Evolutionary conservation across 2,888 invertebrate genomes (phyloP).

Genomic region (Troilus luridus): DNA sequence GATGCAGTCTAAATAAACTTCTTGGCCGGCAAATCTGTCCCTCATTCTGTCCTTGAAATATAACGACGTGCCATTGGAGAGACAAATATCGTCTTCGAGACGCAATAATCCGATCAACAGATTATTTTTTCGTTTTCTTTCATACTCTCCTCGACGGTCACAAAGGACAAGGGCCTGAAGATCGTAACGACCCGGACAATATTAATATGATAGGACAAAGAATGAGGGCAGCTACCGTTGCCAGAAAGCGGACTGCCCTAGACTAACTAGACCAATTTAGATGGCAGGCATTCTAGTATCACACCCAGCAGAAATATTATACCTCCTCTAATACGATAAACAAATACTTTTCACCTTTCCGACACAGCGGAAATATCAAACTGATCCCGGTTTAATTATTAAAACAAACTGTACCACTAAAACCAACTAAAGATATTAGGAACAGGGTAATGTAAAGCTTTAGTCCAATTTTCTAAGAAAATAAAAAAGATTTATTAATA

Average conservation of each 20-base stretch:
- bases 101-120: not conserved
- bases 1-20: constrained; percentile 28
- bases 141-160: no score
- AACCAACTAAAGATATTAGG: no score
- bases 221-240: not conserved
- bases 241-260: not conserved
- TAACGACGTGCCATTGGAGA: not conserved
- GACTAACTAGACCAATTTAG: constrained; percentile 28
- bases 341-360: not conserved
- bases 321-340: not conserved
- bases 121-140: no score
- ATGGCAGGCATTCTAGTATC: constrained; percentile 15
- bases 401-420: no score
- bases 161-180: no score
- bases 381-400: not conserved
- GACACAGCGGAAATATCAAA: not conserved
- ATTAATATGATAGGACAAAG: not conserved
- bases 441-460: no score
- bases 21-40: not conserved
- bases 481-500: no score
- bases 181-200: not conserved
- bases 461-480: no score
- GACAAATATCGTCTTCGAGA: not conserved
- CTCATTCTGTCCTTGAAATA: constrained; percentile 13
- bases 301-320: constrained; percentile 25